phyloP scores from a whole-genome alignment of 2,888 invertebrate species.

The Rhyacophila evoluta region DNA sequence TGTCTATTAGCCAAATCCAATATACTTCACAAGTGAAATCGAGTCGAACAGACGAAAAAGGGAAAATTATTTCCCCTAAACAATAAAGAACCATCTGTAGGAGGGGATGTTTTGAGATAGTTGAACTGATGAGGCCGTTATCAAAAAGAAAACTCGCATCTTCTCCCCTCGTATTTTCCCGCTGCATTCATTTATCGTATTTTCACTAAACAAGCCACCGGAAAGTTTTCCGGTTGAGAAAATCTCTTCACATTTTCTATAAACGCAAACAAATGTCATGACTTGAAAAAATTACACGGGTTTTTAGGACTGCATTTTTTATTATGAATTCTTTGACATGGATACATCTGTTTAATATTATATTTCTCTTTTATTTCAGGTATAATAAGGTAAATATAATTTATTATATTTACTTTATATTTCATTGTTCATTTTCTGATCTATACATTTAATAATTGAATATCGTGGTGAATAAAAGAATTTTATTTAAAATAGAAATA shows the following conservation, averaged over 20 bases:
- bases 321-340: neutral
- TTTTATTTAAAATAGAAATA: too few relatives aligned
- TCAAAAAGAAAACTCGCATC: neutral
- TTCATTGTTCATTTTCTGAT: too few relatives aligned
- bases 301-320: too few relatives aligned
- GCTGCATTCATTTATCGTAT: neutral
- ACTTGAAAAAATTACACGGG: neutral
- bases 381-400: too few relatives aligned
- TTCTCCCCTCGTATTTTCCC: neutral
- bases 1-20: too few relatives aligned
- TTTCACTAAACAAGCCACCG: neutral
- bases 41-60: neutral
- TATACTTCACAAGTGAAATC: neutral
- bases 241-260: neutral
- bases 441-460: too few relatives aligned
- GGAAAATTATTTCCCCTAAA: neutral
- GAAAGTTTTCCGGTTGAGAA: neutral
- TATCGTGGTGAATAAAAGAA: too few relatives aligned
- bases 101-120: neutral
- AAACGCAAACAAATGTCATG: neutral
- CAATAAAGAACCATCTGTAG: constrained; percentile 9
- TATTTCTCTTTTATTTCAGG: too few relatives aligned
- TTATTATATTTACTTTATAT: too few relatives aligned
- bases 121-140: neutral
- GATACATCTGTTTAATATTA: too few relatives aligned